Evolutionary conservation across 1,140 invertebrate species (phyloP).

Genomic region (Megathymus violae): DNA sequence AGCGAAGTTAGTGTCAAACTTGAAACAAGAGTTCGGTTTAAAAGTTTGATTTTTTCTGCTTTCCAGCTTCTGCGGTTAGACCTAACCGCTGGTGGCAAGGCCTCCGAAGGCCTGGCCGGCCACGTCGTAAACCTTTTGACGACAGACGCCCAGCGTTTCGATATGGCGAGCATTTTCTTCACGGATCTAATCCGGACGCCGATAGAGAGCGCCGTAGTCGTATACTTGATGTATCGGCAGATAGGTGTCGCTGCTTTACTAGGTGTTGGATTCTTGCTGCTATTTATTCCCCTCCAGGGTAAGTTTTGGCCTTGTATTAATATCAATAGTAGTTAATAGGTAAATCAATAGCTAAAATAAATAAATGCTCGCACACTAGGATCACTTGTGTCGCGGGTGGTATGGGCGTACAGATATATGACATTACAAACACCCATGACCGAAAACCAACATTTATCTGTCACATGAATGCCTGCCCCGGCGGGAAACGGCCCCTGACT

Average conservation of each 20-base stretch:
- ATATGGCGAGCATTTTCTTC: constrained; percentile 86
- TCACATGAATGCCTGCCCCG: too few relatives aligned
- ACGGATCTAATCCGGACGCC: constrained; percentile 90
- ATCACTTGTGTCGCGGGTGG: too few relatives aligned
- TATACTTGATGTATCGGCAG: constrained; percentile 90
- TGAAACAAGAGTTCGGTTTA: neutral
- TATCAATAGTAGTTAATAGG: too few relatives aligned
- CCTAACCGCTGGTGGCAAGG: constrained; percentile 80
- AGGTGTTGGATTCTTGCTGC: constrained; percentile 90
- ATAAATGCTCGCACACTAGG: too few relatives aligned
- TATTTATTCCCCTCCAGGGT: constrained; percentile 94
- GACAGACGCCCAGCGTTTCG: constrained; percentile 91
- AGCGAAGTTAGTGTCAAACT: neutral
- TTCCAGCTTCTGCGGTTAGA: constrained; percentile 69
- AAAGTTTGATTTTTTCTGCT: constrained; percentile 15
- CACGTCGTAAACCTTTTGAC: constrained; percentile 95
- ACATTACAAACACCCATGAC: too few relatives aligned
- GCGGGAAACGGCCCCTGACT: too few relatives aligned
- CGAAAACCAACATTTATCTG: too few relatives aligned
- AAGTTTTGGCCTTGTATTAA: constrained; percentile 42
- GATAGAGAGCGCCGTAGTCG: constrained; percentile 89
- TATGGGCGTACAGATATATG: too few relatives aligned
- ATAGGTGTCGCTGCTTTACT: constrained; percentile 89
- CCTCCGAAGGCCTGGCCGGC: constrained; percentile 91
- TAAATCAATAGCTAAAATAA: too few relatives aligned